Percentiles rank a stretch among this genome's conserved stretches.
Evolutionary conservation across 2,113 vertebrate genomes (phyloP).

Genomic region (Corvus cornix): DNA sequence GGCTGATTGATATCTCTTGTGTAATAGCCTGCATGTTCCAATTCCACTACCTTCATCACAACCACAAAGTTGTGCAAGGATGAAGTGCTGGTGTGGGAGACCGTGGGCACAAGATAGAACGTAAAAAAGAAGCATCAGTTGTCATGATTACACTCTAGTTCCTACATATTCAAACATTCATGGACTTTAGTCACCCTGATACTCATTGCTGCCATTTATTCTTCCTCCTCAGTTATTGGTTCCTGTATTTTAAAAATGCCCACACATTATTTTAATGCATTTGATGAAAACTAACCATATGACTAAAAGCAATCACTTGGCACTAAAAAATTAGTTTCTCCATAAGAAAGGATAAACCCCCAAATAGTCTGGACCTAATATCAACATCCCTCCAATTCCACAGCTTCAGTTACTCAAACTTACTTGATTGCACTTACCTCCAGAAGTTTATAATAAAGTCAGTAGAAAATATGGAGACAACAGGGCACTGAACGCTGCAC

Average conservation of each 20-base stretch:
- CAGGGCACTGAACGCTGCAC: not conserved
- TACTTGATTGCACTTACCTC: not conserved
- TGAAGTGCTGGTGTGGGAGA: not conserved
- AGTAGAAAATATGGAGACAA: not conserved
- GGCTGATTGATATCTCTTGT: not conserved
- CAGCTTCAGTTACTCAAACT: not conserved
- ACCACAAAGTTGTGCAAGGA: not conserved
- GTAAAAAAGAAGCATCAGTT: not conserved
- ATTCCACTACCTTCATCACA: not conserved
- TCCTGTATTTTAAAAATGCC: not conserved
- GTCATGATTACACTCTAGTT: not conserved
- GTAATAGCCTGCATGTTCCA: not conserved
- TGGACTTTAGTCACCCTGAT: not conserved
- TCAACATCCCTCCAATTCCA: not conserved
- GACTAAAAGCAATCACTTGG: not conserved
- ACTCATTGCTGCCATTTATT: not conserved
- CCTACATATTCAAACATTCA: not conserved
- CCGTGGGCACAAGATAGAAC: not conserved
- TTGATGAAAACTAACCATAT: not conserved
- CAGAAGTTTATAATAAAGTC: not conserved
- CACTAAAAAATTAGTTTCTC: not conserved
- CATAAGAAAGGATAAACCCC: not conserved
- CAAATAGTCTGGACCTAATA: not conserved
- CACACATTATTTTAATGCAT: not conserved
- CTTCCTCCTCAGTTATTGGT: not conserved